A percentile compares a stretch with the other conserved stretches of the same genome.
These are phyloP conservation scores for Malurus melanocephalus DNA, from an alignment of 2,113 vertebrate genomes.

Conservation along the genomic window DNA sequence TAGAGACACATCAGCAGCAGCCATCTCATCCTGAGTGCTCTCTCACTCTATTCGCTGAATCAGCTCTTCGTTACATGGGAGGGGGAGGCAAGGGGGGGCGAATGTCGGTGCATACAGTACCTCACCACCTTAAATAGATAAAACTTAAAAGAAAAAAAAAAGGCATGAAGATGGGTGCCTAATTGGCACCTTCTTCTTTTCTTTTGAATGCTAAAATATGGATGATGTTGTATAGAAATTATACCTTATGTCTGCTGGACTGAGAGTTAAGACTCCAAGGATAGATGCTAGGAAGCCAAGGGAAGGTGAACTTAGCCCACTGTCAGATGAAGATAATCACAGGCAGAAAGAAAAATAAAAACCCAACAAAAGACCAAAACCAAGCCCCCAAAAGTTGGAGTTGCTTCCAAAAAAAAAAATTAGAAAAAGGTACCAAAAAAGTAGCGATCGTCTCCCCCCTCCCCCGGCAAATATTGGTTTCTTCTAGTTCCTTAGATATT, in stretches of 20 bases:
- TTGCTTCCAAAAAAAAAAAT: conserved; percentile 39
- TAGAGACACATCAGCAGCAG: conserved; percentile 88
- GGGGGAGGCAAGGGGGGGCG: conserved; percentile 53
- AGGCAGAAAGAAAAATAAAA: conserved; percentile 22
- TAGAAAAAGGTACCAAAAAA: neutral
- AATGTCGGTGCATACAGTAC: conserved; percentile 69
- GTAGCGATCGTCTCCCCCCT: conserved; percentile 32
- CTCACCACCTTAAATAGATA: conserved; percentile 80
- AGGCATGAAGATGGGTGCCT: neutral
- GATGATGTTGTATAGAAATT: conserved; percentile 49
- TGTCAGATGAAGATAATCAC: conserved; percentile 59
- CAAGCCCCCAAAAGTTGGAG: conserved; percentile 55
- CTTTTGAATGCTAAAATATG: conserved; percentile 51
- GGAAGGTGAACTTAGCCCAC: conserved; percentile 60
- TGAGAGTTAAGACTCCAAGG: conserved; percentile 65
- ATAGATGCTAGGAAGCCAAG: conserved; percentile 51
- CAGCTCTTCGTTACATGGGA: conserved; percentile 84
- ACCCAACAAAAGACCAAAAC: neutral
- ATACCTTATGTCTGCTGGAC: conserved; percentile 63
- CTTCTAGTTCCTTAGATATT: conserved; percentile 70
- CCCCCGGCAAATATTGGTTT: conserved; percentile 62
- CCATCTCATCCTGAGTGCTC: conserved; percentile 81
- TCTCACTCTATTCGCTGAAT: conserved; percentile 86
- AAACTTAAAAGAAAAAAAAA: conserved; percentile 22
- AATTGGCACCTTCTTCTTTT: conserved; percentile 40